phyloP scores from a whole-genome alignment of 2,888 invertebrate species.

The Masnerella sp. region DNA sequence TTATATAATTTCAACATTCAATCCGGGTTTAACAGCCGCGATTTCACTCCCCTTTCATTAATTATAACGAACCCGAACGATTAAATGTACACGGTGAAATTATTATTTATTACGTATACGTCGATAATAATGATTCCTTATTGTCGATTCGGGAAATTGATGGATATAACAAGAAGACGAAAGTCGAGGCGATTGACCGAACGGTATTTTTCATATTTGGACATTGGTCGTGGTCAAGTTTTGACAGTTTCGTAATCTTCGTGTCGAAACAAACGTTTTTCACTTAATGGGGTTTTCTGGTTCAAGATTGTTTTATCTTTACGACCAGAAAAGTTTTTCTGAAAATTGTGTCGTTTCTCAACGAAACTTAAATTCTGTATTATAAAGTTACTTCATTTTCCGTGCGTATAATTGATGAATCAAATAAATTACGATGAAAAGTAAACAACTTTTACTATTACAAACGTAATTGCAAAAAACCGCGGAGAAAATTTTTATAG shows the following conservation, averaged over 20 bases:
- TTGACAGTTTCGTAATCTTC: constrained; percentile 4
- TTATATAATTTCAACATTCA: too few relatives aligned
- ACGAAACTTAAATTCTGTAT: too few relatives aligned
- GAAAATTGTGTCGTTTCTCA: too few relatives aligned
- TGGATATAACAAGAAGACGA: constrained; percentile 5
- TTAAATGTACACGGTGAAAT: constrained; percentile 19
- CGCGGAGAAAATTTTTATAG: constrained; percentile 20
- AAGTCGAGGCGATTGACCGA: constrained; percentile 8
- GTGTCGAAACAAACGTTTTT: too few relatives aligned
- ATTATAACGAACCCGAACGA: constrained; percentile 22
- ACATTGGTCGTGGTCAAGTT: not conserved
- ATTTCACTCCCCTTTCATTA: constrained; percentile 39
- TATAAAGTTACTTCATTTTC: too few relatives aligned
- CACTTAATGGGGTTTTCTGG: too few relatives aligned
- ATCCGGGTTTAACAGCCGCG: constrained; percentile 36
- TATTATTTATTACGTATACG: constrained; percentile 14
- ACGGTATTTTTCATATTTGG: not conserved
- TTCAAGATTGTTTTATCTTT: too few relatives aligned
- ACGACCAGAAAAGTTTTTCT: too few relatives aligned
- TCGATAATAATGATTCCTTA: constrained; percentile 18
- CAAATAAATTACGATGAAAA: constrained; percentile 4
- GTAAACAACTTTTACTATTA: constrained; percentile 1
- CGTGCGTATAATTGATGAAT: too few relatives aligned
- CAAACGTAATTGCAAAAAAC: constrained; percentile 23
- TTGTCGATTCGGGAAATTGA: constrained; percentile 16